Evolutionary conservation across 2,113 vertebrate genomes (phyloP).

Genomic region (Chitala chitala): DNA sequence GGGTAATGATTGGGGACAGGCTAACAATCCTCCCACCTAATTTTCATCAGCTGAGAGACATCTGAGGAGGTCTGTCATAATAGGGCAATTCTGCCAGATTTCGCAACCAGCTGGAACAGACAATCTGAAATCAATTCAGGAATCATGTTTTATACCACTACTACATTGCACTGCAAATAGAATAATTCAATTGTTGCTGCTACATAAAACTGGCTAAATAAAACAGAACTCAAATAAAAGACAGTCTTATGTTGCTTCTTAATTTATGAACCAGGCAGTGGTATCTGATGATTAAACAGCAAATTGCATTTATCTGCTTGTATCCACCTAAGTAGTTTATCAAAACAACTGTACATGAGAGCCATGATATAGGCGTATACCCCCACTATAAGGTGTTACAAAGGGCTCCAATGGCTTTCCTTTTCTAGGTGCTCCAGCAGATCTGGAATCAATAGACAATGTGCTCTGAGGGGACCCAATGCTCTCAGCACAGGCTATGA

Average conservation of each 20-base stretch:
- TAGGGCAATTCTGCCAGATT: constrained; percentile 18
- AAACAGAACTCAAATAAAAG: neutral
- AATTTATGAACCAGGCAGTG: neutral
- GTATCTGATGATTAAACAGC: no score
- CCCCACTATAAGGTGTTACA: no score
- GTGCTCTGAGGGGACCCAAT: neutral
- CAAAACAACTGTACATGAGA: neutral
- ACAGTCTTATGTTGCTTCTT: neutral
- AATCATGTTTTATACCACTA: neutral
- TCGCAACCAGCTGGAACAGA: constrained; percentile 13
- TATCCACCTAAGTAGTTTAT: neutral
- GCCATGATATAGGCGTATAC: neutral
- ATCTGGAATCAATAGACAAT: neutral
- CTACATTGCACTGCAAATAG: neutral
- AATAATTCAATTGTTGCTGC: neutral
- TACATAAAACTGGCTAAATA: neutral
- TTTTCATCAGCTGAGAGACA: constrained; percentile 12
- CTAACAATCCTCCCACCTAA: constrained; percentile 1
- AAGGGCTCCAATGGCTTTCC: neutral
- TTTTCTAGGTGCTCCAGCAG: neutral
- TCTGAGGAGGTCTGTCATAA: constrained; percentile 1
- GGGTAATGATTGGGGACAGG: neutral
- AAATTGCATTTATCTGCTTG: neutral
- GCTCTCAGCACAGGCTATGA: neutral
- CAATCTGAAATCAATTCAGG: constrained; percentile 19